Percentiles rank a stretch among this genome's conserved stretches.
Evolutionary conservation across 2,888 invertebrate genomes (phyloP).

Genomic region (Lottia gigantea): DNA sequence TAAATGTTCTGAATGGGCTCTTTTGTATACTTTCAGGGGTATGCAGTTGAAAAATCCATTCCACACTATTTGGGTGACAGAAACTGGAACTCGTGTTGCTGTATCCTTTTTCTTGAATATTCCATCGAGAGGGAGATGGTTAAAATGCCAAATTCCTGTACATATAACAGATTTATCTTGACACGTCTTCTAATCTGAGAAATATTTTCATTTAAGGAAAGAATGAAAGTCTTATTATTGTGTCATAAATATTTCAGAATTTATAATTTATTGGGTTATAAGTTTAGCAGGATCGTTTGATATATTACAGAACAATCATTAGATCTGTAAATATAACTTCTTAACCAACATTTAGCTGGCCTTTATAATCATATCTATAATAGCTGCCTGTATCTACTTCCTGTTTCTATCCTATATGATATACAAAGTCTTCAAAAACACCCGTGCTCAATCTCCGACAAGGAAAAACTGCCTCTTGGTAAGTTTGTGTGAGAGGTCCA

Average conservation of each 20-base stretch:
- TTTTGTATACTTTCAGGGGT: constrained; percentile 72
- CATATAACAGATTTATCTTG: too few relatives aligned
- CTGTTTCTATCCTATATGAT: constrained; percentile 94
- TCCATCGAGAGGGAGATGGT: too few relatives aligned
- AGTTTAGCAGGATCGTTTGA: too few relatives aligned
- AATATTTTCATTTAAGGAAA: too few relatives aligned
- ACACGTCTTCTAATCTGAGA: too few relatives aligned
- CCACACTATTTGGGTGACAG: constrained; percentile 97
- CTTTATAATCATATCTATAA: constrained; percentile 89
- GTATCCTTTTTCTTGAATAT: constrained; percentile 72
- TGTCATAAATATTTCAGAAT: too few relatives aligned
- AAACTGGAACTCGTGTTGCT: constrained; percentile 89
- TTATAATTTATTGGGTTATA: too few relatives aligned
- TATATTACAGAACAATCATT: too few relatives aligned
- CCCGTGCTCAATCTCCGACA: constrained; percentile 91
- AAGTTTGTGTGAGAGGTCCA: too few relatives aligned
- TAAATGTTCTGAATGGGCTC: too few relatives aligned
- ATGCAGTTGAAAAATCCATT: constrained; percentile 96
- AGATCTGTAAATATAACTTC: constrained; percentile 24
- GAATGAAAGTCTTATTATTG: too few relatives aligned
- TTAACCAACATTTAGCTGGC: constrained; percentile 72
- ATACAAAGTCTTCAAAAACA: constrained; percentile 80
- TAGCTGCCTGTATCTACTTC: constrained; percentile 92
- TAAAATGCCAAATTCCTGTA: too few relatives aligned
- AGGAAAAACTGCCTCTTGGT: constrained; percentile 90